Percentiles rank a stretch among this genome's conserved stretches.
Conservation (phyloP, 2,113 vertebrate species). For the Enhydra lutris region DNA sequence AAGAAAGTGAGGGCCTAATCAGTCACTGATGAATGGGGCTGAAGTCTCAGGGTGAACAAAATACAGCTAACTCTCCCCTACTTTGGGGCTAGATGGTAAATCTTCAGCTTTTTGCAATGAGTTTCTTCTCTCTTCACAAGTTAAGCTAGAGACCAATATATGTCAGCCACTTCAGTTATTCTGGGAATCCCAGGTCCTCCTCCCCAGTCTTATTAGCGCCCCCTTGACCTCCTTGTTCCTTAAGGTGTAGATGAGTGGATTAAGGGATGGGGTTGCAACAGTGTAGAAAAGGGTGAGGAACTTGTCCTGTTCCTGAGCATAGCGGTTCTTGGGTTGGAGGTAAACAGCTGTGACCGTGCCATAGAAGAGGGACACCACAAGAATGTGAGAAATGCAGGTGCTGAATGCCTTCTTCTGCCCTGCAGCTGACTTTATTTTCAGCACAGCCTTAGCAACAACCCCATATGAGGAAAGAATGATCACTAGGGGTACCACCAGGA, state of each 20-base stretch:
- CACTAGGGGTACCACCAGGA: conserved; percentile 42
- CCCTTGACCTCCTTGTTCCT: conserved; percentile 60
- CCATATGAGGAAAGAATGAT: conserved; percentile 41
- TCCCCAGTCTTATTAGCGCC: conserved; percentile 9
- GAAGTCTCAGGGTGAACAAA: not conserved
- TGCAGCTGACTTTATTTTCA: conserved; percentile 37
- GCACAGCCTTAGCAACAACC: conserved; percentile 31
- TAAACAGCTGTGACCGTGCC: conserved; percentile 47
- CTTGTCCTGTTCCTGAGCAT: conserved; percentile 18
- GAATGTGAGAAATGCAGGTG: conserved; percentile 48
- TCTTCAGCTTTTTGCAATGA: not conserved
- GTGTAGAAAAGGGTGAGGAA: conserved; percentile 63
- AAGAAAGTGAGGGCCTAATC: not conserved
- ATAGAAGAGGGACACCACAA: conserved; percentile 63
- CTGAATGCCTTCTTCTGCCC: conserved; percentile 52
- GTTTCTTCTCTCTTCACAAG: not conserved
- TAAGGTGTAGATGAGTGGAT: conserved; percentile 52
- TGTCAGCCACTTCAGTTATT: not conserved
- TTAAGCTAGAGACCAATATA: not conserved
- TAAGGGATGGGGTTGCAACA: conserved; percentile 51
- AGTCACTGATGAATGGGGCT: not conserved
- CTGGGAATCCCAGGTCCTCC: not conserved
- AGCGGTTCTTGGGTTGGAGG: conserved; percentile 52
- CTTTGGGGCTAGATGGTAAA: not conserved
- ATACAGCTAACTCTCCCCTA: not conserved